Percentiles rank a stretch among this genome's conserved stretches.
Conservation (phyloP, 2,888 invertebrate species). For the Ischnus inquisitorius region DNA sequence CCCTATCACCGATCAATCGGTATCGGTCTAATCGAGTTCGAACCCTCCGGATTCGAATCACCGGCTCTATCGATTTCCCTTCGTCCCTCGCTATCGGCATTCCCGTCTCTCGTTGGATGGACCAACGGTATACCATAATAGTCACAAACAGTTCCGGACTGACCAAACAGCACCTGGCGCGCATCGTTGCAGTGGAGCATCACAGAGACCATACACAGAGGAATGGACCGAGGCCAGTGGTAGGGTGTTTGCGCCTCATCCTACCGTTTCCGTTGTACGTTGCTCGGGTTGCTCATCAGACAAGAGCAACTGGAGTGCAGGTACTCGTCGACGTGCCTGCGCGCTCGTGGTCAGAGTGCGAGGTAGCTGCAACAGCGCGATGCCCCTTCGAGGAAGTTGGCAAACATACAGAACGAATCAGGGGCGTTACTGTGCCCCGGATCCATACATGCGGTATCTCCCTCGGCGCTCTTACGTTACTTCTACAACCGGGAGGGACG, state of each 20-base stretch:
- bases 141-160: slow-evolving; percentile 58
- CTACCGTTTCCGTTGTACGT: slow-evolving; percentile 11
- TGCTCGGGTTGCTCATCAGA: slow-evolving; percentile 52
- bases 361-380: slow-evolving; percentile 15
- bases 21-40: slow-evolving; percentile 45
- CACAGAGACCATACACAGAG: slow-evolving; percentile 27
- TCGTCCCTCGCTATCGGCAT: slow-evolving; percentile 16
- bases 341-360: slow-evolving; percentile 27
- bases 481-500: slow-evolving; percentile 2
- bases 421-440: slow-evolving; percentile 14
- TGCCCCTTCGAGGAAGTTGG: slow-evolving; percentile 60
- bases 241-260: slow-evolving; percentile 10
- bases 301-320: slow-evolving; percentile 50
- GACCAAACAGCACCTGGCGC: slow-evolving; percentile 58
- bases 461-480: slow-evolving; percentile 12
- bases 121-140: slow-evolving; percentile 38
- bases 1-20: slow-evolving; percentile 48
- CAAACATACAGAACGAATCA: slow-evolving; percentile 57
- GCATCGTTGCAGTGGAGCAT: slow-evolving; percentile 16
- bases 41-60: slow-evolving; percentile 39
- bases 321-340: slow-evolving; percentile 47
- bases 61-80: slow-evolving; percentile 58
- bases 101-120: slow-evolving; percentile 33
- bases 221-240: slow-evolving; percentile 5
- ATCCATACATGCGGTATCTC: neutral